Percentiles rank a stretch among this genome's conserved stretches.
These are phyloP conservation scores for Sphaerolaimus hirsutus DNA, from an alignment of 2,888 invertebrate species.

Conservation along the genomic window DNA sequence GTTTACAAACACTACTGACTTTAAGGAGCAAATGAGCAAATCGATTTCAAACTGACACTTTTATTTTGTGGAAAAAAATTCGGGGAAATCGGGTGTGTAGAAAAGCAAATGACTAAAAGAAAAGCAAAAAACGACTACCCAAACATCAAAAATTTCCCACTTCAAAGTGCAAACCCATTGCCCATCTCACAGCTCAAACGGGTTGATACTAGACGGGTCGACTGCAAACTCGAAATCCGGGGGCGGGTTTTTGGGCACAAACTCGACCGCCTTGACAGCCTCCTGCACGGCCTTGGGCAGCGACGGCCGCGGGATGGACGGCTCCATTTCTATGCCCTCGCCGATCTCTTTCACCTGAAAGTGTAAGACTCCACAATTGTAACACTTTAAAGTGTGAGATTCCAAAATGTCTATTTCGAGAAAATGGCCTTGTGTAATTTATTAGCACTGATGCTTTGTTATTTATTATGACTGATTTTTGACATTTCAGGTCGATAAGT, in stretches of 20 bases:
- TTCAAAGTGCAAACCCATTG: not conserved
- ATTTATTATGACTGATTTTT: too few species aligned
- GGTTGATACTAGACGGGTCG: conserved; percentile 93
- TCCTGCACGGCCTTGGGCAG: conserved; percentile 8
- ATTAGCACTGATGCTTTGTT: too few species aligned
- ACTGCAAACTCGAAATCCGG: conserved; percentile 74
- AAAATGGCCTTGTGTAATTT: too few species aligned
- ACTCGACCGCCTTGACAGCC: conserved; percentile 11
- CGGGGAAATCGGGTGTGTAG: not conserved
- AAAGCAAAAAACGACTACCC: not conserved
- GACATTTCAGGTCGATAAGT: too few species aligned
- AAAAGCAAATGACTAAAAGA: not conserved
- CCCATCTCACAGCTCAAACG: conserved; percentile 55
- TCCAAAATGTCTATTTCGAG: not conserved
- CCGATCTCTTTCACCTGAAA: conserved; percentile 3
- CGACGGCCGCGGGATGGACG: not conserved
- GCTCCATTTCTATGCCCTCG: conserved; percentile 4
- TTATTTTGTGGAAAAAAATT: conserved; percentile 1
- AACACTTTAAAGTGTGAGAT: not conserved
- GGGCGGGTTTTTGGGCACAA: conserved; percentile 66
- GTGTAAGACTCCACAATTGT: not conserved
- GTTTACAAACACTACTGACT: too few species aligned
- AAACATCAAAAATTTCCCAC: not conserved
- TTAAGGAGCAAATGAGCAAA: conserved; percentile 1
- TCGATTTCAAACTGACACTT: not conserved